A percentile compares a stretch with the other conserved stretches of the same genome.
These are phyloP conservation scores for Hoplias malabaricus DNA, from an alignment of 2,113 vertebrate species.

Conservation along the genomic window DNA sequence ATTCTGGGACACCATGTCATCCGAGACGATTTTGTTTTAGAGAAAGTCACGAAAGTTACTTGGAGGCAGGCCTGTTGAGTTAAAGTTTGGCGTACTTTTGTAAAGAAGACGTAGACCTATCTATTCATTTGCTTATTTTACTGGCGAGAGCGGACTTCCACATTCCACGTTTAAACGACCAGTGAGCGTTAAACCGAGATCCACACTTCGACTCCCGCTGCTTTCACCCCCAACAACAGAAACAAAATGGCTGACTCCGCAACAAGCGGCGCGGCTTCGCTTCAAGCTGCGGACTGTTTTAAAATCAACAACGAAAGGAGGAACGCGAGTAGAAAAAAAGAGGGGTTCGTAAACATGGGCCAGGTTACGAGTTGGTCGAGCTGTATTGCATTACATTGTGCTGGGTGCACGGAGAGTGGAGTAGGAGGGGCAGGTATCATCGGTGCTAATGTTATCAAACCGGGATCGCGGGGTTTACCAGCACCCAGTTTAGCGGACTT, in stretches of 20 bases:
- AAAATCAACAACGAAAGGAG: neutral
- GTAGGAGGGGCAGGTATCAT: conserved; percentile 73
- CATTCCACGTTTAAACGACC: too few relatives aligned
- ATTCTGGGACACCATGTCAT: too few relatives aligned
- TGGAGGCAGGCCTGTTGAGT: too few relatives aligned
- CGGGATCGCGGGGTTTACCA: neutral
- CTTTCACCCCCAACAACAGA: conserved; percentile 15
- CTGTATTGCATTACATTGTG: conserved; percentile 31
- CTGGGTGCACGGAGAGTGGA: conserved; percentile 50
- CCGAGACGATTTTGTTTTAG: too few relatives aligned
- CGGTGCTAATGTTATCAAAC: conserved; percentile 22
- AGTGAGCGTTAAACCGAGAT: neutral
- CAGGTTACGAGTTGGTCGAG: conserved; percentile 5
- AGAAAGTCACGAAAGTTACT: too few relatives aligned
- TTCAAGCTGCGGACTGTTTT: neutral
- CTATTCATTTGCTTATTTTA: too few relatives aligned
- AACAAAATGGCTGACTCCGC: conserved; percentile 63
- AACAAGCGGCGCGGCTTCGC: conserved; percentile 15
- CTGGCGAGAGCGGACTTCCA: too few relatives aligned
- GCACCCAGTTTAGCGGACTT: neutral
- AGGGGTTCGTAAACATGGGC: neutral
- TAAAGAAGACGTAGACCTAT: too few relatives aligned
- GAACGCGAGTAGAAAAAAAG: neutral
- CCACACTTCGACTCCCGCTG: conserved; percentile 26
- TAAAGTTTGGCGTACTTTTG: too few relatives aligned